Evolutionary conservation across 2,888 invertebrate species (phyloP).

Genomic region (Tiphia femorata): DNA sequence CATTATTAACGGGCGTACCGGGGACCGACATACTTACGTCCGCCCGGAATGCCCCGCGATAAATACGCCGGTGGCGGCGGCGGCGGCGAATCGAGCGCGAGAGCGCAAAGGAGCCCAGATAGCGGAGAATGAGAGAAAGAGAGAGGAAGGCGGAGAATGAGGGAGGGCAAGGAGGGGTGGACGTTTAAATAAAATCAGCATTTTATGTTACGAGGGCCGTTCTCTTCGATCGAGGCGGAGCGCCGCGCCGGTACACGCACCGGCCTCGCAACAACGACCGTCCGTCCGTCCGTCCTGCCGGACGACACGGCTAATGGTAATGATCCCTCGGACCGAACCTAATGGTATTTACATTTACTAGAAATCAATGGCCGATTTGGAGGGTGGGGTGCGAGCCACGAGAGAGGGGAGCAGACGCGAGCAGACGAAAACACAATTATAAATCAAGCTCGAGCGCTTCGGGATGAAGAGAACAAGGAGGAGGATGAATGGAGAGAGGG

Average conservation of each 20-base stretch:
- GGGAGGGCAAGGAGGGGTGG: conserved; percentile 17
- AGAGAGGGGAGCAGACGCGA: background rate
- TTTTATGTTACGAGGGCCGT: conserved; percentile 62
- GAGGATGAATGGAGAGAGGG: conserved; percentile 7
- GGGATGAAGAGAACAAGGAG: background rate
- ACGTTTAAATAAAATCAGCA: conserved; percentile 66
- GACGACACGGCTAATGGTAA: conserved; percentile 45
- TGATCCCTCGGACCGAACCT: conserved; percentile 38
- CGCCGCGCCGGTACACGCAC: conserved; percentile 26
- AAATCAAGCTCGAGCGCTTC: conserved; percentile 35
- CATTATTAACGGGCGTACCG: conserved; percentile 66
- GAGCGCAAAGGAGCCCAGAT: conserved; percentile 12
- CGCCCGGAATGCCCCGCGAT: conserved; percentile 63
- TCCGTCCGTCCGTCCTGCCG: conserved; percentile 18
- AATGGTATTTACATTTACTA: conserved; percentile 53
- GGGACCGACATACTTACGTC: conserved; percentile 64
- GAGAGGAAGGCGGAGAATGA: background rate
- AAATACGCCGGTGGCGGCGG: conserved; percentile 58
- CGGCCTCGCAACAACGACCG: conserved; percentile 21
- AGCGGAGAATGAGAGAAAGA: background rate
- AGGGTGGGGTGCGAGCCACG: background rate
- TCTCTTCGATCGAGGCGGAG: conserved; percentile 53
- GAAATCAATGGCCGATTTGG: conserved; percentile 46
- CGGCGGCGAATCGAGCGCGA: conserved; percentile 36
- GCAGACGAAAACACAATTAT: conserved; percentile 45